Evolutionary conservation across 2,888 invertebrate species (phyloP).

Genomic region (Venustoraphidia nigricollis): DNA sequence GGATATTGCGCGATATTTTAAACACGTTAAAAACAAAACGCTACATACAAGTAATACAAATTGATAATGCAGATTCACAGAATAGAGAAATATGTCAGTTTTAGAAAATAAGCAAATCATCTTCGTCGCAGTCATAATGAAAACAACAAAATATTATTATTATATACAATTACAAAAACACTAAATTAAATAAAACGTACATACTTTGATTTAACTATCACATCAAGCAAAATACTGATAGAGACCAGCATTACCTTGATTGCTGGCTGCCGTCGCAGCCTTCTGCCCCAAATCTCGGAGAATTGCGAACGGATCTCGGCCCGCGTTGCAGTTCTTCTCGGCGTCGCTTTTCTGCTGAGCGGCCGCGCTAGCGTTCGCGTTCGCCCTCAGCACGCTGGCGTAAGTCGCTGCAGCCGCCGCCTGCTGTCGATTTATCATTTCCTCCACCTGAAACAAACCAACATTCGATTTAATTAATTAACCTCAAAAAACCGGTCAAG

Average conservation of each 20-base stretch:
- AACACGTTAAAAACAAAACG: too few relatives aligned
- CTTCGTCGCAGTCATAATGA: too few relatives aligned
- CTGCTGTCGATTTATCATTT: constrained; percentile 19
- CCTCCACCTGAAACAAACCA: constrained; percentile 11
- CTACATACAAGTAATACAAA: too few relatives aligned
- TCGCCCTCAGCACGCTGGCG: constrained; percentile 20
- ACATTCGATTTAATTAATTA: too few relatives aligned
- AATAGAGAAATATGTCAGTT: too few relatives aligned
- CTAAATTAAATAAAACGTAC: background rate
- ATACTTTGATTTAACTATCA: background rate
- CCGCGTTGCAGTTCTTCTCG: constrained; percentile 11
- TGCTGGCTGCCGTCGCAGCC: constrained; percentile 23
- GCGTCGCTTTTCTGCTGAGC: constrained; percentile 13
- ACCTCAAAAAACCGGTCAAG: constrained; percentile 15
- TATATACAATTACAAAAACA: background rate
- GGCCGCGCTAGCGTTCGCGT: constrained; percentile 18
- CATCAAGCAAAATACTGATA: constrained; percentile 36
- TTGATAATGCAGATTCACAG: too few relatives aligned
- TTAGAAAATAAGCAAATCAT: too few relatives aligned
- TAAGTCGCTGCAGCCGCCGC: constrained; percentile 19
- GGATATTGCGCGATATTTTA: too few relatives aligned
- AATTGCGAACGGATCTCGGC: constrained; percentile 29
- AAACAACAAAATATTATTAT: background rate
- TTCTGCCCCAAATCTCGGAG: constrained; percentile 32
- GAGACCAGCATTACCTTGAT: constrained; percentile 26